Evolutionary conservation across 2,113 vertebrate species (phyloP).

Genomic region (Orientallactaga bullata): DNA sequence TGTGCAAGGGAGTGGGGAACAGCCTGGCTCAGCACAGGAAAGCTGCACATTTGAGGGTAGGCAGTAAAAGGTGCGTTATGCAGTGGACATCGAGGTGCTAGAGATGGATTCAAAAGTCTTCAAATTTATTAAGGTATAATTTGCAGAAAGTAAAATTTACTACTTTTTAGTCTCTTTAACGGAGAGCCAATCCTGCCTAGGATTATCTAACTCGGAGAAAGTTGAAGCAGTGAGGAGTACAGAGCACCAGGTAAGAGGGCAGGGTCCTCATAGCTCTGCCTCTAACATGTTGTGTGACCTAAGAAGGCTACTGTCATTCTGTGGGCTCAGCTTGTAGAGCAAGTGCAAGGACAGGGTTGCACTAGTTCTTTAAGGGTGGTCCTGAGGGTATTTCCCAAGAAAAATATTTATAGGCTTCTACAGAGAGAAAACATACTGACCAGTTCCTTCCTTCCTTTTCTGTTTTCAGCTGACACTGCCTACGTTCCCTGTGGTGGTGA

Average conservation of each 20-base stretch:
- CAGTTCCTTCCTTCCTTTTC: conserved; percentile 66
- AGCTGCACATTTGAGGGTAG: neutral
- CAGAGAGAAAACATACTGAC: conserved; percentile 24
- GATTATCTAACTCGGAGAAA: neutral
- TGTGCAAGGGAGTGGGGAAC: neutral
- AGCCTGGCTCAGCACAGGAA: neutral
- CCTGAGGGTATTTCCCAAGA: neutral
- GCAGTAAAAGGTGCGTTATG: neutral
- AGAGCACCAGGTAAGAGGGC: neutral
- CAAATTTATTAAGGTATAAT: neutral
- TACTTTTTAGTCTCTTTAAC: neutral
- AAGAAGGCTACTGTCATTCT: neutral
- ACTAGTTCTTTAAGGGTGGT: neutral
- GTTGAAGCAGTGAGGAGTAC: neutral
- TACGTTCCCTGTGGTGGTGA: conserved; percentile 98
- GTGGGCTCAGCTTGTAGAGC: neutral
- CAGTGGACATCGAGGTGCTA: neutral
- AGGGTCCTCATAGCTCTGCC: neutral
- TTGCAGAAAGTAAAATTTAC: conserved; percentile 14
- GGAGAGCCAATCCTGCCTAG: neutral
- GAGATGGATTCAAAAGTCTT: conserved; percentile 10
- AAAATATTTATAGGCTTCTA: conserved; percentile 24
- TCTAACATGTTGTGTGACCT: neutral
- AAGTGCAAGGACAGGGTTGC: neutral
- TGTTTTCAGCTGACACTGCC: conserved; percentile 95